Evolutionary conservation across 2,888 invertebrate species (phyloP).

Genomic region (Cheilosia impressa): DNA sequence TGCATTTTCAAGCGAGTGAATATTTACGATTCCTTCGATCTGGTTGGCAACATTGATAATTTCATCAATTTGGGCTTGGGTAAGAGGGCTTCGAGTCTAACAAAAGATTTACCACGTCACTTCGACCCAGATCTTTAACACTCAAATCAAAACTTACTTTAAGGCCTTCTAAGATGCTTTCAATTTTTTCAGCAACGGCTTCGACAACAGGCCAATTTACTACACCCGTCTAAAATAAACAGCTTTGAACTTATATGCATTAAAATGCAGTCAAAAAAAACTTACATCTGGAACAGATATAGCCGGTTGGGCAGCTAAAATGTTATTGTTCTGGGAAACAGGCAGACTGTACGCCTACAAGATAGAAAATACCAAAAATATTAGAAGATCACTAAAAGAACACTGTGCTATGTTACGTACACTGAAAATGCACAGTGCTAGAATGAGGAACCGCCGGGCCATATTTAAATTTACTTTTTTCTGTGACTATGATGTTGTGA

Average conservation of each 20-base stretch:
- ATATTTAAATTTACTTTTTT: slow-evolving; percentile 7
- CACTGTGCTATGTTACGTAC: not conserved
- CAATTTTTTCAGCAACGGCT: not conserved
- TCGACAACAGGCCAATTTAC: slow-evolving; percentile 26
- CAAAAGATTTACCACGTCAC: not conserved
- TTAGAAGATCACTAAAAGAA: too few relatives aligned
- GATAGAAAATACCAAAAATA: not conserved
- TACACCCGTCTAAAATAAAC: slow-evolving; percentile 15
- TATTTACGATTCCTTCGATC: slow-evolving; percentile 41
- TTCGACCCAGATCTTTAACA: not conserved
- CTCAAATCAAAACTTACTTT: not conserved
- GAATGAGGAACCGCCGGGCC: slow-evolving; percentile 28
- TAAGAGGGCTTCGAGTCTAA: slow-evolving; percentile 9
- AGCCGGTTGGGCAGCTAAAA: not conserved
- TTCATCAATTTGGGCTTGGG: slow-evolving; percentile 2
- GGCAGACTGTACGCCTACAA: slow-evolving; percentile 29
- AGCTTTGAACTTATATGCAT: not conserved
- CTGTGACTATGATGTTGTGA: not conserved
- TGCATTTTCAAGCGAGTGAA: slow-evolving; percentile 1
- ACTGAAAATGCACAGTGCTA: slow-evolving; percentile 30
- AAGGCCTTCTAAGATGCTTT: not conserved
- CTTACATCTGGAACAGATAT: not conserved
- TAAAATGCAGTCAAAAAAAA: not conserved
- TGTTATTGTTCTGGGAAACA: not conserved
- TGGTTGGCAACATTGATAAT: slow-evolving; percentile 4